Conservation (phyloP, 2,888 invertebrate genomes). For the Anagyrus pseudococci region DNA sequence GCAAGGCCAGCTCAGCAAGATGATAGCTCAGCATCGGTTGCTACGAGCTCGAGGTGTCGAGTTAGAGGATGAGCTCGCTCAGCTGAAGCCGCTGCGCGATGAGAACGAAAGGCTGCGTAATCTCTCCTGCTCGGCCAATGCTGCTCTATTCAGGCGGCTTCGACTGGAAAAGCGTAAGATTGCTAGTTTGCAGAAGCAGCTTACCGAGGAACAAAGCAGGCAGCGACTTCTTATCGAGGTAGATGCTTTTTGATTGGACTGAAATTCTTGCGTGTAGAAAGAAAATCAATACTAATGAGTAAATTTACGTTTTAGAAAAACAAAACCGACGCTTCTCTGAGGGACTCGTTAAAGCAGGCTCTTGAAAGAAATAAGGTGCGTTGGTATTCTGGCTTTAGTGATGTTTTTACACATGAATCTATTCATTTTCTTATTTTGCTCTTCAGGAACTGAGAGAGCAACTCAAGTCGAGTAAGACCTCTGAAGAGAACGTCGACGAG, state of each 20-base stretch:
- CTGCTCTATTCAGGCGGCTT: constrained; percentile 46
- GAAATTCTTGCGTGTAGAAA: not conserved
- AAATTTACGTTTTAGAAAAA: constrained; percentile 42
- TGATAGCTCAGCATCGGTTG: constrained; percentile 50
- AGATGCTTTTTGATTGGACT: constrained; percentile 12
- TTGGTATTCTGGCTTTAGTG: too few relatives aligned
- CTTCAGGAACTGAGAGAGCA: constrained; percentile 48
- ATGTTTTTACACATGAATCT: too few relatives aligned
- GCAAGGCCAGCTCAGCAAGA: constrained; percentile 47
- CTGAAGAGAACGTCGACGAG: constrained; percentile 53
- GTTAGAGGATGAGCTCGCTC: constrained; percentile 46
- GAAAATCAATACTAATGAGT: not conserved
- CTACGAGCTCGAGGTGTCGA: constrained; percentile 47
- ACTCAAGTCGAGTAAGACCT: constrained; percentile 43
- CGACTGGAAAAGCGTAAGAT: constrained; percentile 46
- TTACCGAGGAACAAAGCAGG: constrained; percentile 40
- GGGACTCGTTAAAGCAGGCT: constrained; percentile 46
- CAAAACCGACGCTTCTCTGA: constrained; percentile 43
- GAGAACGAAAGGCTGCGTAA: constrained; percentile 49
- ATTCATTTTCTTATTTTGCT: constrained; percentile 14
- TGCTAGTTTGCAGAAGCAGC: constrained; percentile 43
- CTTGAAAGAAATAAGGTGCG: constrained; percentile 50
- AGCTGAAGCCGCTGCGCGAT: constrained; percentile 44
- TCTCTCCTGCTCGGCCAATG: constrained; percentile 46
- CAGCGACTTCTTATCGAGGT: constrained; percentile 42